phyloP scores from a whole-genome alignment of 2,797 vertebrate genomes.

The Odontamblyopus lacepedii region DNA sequence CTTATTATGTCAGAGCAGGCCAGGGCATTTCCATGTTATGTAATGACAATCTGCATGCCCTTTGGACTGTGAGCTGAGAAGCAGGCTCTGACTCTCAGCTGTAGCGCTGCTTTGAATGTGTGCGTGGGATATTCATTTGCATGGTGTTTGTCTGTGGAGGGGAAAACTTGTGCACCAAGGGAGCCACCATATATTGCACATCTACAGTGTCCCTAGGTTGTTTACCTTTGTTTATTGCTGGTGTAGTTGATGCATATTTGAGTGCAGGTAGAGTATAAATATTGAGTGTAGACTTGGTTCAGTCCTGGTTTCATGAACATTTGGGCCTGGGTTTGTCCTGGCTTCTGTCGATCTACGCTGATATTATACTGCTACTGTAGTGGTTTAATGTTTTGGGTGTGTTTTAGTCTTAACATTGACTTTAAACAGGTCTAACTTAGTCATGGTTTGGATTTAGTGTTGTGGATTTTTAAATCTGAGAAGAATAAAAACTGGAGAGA shows the following conservation, averaged over 20 bases:
- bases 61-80: slow-evolving; percentile 62
- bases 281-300: background rate
- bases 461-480: too few relatives aligned
- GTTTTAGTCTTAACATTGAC: too few relatives aligned
- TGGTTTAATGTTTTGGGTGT: too few relatives aligned
- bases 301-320: background rate
- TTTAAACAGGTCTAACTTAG: too few relatives aligned
- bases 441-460: too few relatives aligned
- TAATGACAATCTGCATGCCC: slow-evolving; percentile 57
- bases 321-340: background rate
- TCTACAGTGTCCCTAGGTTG: background rate
- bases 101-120: slow-evolving; percentile 37
- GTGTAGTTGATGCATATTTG: background rate
- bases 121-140: slow-evolving; percentile 13
- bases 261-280: background rate
- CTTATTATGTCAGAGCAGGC: slow-evolving; percentile 60
- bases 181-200: background rate
- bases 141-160: slow-evolving; percentile 12
- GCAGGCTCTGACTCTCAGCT: slow-evolving; percentile 34
- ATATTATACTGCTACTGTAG: too few relatives aligned
- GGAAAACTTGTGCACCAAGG: background rate
- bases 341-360: too few relatives aligned
- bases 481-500: too few relatives aligned
- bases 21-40: slow-evolving; percentile 57
- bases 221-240: background rate